These are phyloP conservation scores for Phalacrocorax carbo DNA, from an alignment of 2,113 vertebrate genomes.

Conservation along the genomic window DNA sequence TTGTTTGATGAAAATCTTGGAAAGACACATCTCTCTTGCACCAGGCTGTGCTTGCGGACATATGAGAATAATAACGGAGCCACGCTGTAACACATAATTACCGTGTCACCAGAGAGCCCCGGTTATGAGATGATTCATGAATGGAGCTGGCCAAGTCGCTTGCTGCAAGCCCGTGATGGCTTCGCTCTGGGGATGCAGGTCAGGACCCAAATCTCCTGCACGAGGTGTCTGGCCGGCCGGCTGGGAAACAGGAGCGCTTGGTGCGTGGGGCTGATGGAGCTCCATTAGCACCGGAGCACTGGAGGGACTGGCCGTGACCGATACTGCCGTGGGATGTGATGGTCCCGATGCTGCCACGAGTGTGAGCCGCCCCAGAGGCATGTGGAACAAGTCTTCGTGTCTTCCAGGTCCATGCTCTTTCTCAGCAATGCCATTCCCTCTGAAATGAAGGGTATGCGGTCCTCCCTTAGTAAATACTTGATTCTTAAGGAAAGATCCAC, in stretches of 20 bases:
- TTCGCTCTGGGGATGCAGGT: background rate
- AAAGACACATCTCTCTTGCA: background rate
- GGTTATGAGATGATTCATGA: background rate
- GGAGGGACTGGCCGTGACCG: accelerated
- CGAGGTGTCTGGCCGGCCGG: accelerated
- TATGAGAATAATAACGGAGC: background rate
- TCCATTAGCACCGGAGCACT: accelerated
- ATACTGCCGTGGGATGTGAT: background rate
- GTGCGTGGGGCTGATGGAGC: background rate
- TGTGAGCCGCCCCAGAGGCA: background rate
- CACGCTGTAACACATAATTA: background rate
- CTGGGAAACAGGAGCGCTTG: background rate
- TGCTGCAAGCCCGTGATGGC: background rate
- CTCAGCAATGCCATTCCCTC: background rate
- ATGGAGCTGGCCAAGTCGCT: background rate
- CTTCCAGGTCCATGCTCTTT: background rate
- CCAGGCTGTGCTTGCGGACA: background rate
- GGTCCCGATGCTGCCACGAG: background rate
- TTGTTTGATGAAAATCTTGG: background rate
- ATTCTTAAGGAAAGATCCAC: background rate
- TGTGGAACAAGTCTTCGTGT: background rate
- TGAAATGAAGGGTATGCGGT: accelerated
- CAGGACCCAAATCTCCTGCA: background rate
- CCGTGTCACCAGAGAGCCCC: background rate
- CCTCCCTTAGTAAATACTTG: background rate